Conservation (phyloP, 2,888 invertebrate genomes). For the Coelinius sp. region DNA sequence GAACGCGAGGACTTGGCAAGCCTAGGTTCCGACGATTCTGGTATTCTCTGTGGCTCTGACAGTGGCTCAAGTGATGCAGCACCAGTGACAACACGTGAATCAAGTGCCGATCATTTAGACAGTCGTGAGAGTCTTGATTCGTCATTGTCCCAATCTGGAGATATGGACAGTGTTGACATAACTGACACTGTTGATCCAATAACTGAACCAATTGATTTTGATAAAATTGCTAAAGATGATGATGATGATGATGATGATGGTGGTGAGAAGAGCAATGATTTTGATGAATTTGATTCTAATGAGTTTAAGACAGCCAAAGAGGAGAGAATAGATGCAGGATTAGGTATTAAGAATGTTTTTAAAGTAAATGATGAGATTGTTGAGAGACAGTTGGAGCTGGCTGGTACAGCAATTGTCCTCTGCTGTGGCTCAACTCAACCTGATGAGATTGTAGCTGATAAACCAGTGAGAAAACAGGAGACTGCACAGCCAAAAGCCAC, state of each 20-base stretch:
- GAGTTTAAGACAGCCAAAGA: conserved; percentile 39
- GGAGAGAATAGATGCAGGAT: conserved; percentile 6
- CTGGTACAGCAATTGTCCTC: conserved; percentile 66
- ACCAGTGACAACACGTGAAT: conserved; percentile 71
- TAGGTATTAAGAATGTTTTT: conserved; percentile 1
- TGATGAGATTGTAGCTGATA: conserved; percentile 52
- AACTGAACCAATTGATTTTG: background rate
- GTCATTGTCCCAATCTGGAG: conserved; percentile 73
- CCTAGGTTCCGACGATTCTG: conserved; percentile 85
- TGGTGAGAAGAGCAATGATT: conserved; percentile 25
- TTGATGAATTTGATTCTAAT: conserved; percentile 27
- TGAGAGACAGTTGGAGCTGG: conserved; percentile 60
- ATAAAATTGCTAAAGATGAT: conserved; percentile 40
- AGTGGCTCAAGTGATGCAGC: conserved; percentile 71
- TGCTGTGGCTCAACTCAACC: conserved; percentile 66
- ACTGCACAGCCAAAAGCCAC: conserved; percentile 68
- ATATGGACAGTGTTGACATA: conserved; percentile 65
- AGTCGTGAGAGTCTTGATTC: conserved; percentile 85
- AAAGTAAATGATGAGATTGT: conserved; percentile 34
- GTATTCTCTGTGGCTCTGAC: conserved; percentile 79
- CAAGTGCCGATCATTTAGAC: conserved; percentile 74
- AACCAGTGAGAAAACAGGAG: conserved; percentile 57
- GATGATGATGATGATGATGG: conserved; percentile 48
- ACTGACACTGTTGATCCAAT: conserved; percentile 59
- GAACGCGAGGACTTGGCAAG: conserved; percentile 76